A percentile compares a stretch with the other conserved stretches of the same genome.
Conservation (phyloP, 2,113 vertebrate genomes). For the Clarias gariepinus region DNA sequence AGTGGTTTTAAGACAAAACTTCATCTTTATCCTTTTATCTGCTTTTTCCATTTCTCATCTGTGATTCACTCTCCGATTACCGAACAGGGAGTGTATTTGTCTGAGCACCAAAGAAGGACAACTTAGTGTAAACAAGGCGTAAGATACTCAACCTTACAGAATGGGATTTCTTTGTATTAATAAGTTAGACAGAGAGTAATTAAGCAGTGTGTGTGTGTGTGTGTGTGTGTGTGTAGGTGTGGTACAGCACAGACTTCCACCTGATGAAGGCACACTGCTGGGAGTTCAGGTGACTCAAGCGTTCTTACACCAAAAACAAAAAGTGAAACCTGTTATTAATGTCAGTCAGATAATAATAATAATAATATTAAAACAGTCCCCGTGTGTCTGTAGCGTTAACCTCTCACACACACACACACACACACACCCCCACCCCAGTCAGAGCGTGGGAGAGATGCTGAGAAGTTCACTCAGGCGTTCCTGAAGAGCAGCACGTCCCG, state of each 20-base stretch:
- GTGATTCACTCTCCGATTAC: no score
- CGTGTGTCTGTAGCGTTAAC: neutral
- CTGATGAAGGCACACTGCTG: conserved; percentile 52
- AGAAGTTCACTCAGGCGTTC: conserved; percentile 77
- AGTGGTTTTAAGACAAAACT: no score
- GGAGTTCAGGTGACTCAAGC: conserved; percentile 61
- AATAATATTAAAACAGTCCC: neutral
- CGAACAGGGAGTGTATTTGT: no score
- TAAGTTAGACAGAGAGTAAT: no score
- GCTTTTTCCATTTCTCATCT: no score
- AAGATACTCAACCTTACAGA: no score
- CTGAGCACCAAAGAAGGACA: no score
- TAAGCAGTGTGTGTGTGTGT: no score
- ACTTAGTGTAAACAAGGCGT: no score
- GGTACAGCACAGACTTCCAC: conserved; percentile 51
- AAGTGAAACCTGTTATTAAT: neutral
- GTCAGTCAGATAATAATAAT: neutral
- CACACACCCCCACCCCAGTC: conserved; percentile 52
- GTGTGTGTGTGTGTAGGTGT: conserved; percentile 31
- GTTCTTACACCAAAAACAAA: neutral
- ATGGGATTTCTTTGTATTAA: no score
- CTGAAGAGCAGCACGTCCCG: conserved; percentile 73
- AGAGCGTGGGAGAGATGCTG: conserved; percentile 59
- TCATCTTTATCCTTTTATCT: no score
- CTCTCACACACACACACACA: no score